Evolutionary conservation across 2,113 vertebrate species (phyloP).

Genomic region (Rhinopomastus cyanomelas): DNA sequence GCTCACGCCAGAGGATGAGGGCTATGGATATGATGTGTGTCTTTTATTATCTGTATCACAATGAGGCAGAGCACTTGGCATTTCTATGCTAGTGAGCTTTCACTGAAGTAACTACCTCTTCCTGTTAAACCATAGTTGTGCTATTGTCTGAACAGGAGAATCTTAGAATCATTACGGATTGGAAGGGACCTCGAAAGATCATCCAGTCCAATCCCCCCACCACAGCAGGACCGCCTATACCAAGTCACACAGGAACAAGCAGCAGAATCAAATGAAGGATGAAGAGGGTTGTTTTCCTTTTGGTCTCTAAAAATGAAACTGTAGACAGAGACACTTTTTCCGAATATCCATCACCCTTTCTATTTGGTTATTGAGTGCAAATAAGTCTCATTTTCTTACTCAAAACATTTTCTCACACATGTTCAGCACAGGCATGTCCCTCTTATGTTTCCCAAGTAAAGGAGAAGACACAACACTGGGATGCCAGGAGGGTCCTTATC

Average conservation of each 20-base stretch:
- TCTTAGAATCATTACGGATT: too few relatives aligned
- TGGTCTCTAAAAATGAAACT: neutral
- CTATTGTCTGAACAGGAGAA: neutral
- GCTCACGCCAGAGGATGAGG: neutral
- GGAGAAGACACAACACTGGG: neutral
- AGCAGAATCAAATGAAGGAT: neutral
- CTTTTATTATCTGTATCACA: neutral
- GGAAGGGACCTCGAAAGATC: too few relatives aligned
- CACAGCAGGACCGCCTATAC: too few relatives aligned
- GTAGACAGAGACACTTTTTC: neutral
- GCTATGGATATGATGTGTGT: neutral
- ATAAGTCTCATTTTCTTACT: neutral
- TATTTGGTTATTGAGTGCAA: neutral
- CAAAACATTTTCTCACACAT: neutral
- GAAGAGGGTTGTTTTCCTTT: neutral
- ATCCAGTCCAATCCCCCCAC: too few relatives aligned
- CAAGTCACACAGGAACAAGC: too few relatives aligned
- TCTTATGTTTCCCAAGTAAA: neutral
- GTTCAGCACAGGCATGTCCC: neutral
- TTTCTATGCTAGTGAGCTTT: neutral
- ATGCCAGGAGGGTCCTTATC: neutral
- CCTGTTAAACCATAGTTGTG: neutral
- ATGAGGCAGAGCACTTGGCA: fast-evolving
- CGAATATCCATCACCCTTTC: neutral
- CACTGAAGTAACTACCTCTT: neutral